Evolutionary conservation across 2,888 invertebrate genomes (phyloP).

Genomic region (Perdita meconis): DNA sequence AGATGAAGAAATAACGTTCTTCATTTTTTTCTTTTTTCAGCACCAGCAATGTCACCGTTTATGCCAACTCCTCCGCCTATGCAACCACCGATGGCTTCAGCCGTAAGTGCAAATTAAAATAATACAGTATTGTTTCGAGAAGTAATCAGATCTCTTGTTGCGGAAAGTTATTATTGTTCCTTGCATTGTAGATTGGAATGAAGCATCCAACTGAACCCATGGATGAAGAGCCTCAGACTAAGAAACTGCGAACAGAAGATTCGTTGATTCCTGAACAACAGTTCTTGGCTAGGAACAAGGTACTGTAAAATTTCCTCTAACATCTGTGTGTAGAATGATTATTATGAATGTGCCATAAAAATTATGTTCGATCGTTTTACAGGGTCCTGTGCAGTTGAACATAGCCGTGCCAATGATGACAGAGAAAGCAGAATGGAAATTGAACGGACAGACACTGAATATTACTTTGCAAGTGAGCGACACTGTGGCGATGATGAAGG

Average conservation of each 20-base stretch:
- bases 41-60: constrained; percentile 83
- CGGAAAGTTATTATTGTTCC: background rate
- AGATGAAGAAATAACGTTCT: too few species aligned
- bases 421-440: constrained; percentile 97
- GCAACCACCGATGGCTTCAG: constrained; percentile 83
- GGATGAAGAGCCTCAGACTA: constrained; percentile 94
- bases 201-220: constrained; percentile 85
- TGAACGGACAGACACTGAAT: constrained; percentile 94
- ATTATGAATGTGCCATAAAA: too few species aligned
- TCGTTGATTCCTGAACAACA: constrained; percentile 95
- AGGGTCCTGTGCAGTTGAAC: constrained; percentile 92
- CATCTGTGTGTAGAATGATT: too few species aligned
- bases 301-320: too few species aligned
- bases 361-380: constrained; percentile 16
- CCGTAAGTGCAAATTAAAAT: constrained; percentile 68
- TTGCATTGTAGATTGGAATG: constrained; percentile 80
- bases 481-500: constrained; percentile 93
- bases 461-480: constrained; percentile 92
- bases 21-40: constrained; percentile 55
- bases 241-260: constrained; percentile 96
- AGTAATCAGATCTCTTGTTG: background rate
- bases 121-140: too few species aligned
- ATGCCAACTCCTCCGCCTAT: constrained; percentile 83
- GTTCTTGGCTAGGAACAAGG: constrained; percentile 90
- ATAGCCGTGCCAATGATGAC: constrained; percentile 93